phyloP scores from a whole-genome alignment of 1,140 invertebrate species.

The Heliconius hermathena region DNA sequence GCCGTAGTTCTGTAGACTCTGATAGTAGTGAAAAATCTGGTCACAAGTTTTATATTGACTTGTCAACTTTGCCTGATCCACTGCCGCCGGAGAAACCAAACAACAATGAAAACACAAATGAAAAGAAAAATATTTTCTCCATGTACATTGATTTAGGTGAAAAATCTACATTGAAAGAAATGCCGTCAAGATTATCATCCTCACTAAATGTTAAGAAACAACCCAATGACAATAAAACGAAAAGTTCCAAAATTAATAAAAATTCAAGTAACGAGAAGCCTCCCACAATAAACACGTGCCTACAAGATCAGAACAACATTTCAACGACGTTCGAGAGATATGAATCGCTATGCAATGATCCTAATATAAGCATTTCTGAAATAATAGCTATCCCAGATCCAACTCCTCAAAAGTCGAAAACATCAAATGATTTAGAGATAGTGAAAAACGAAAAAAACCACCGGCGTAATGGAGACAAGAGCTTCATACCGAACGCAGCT shows the following conservation, averaged over 20 bases:
- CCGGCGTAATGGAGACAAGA: slow-evolving; percentile 38
- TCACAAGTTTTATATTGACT: slow-evolving; percentile 71
- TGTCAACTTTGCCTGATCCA: slow-evolving; percentile 61
- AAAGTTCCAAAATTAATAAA: slow-evolving; percentile 38
- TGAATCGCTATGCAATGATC: slow-evolving; percentile 67
- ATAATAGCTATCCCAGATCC: slow-evolving; percentile 55
- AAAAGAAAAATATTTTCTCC: slow-evolving; percentile 75
- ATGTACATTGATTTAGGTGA: slow-evolving; percentile 75
- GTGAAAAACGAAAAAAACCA: slow-evolving; percentile 35
- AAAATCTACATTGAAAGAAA: slow-evolving; percentile 63
- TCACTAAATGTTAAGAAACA: slow-evolving; percentile 52
- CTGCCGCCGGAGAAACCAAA: slow-evolving; percentile 47
- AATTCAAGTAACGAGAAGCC: slow-evolving; percentile 16
- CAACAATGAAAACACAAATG: slow-evolving; percentile 40
- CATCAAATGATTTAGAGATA: slow-evolving; percentile 29
- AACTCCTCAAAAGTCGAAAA: slow-evolving; percentile 18
- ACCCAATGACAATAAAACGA: slow-evolving; percentile 32
- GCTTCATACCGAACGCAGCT: slow-evolving; percentile 18
- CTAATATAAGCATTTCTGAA: slow-evolving; percentile 65
- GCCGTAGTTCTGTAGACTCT: slow-evolving; percentile 58
- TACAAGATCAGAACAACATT: slow-evolving; percentile 27
- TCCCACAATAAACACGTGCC: not conserved
- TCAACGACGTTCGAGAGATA: slow-evolving; percentile 61
- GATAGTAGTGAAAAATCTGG: slow-evolving; percentile 64
- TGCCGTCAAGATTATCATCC: slow-evolving; percentile 62